Base-by-base conservation (phyloP, 1,140 invertebrate species). In the Aphidius gifuensis region DNA sequence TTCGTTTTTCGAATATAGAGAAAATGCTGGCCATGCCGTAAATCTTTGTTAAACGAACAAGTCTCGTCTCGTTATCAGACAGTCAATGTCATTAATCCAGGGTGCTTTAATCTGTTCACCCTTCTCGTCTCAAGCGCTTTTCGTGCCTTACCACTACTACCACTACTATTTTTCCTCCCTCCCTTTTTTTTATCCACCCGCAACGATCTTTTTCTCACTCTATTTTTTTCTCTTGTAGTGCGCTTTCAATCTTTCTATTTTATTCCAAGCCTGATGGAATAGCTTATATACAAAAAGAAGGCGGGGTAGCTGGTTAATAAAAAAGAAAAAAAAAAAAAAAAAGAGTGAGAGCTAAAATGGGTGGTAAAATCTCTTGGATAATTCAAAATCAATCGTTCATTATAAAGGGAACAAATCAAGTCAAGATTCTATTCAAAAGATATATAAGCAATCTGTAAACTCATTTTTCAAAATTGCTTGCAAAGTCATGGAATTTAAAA, bases 301-400 rank as follows among this genome's bases (percentile, higher is more conserved):
- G 3, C 1, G 1, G 23, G 23, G 1, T 23, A 3, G 23, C 3
- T 23, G 23, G 23, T 23, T 23, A n/a, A n/a, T n/a, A n/a, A n/a
- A n/a, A n/a, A 23, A 23, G 3, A 23, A 23, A 23, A 23, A 23
- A 23, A 23, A 23, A 23, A 2, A 23, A 23, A 2, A 23, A 23
- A 23, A 23, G 23, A 3, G 23, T 23, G 3, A 44, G 43, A 9
- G 9, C 2, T 3, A 4, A 8, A 9, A 44, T 7, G 43, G 43
- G 9, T 9, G 7, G 9, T 9, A 9, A 44, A 9, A 9, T 44
- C 43, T 48, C 57, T 45, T 42, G 47, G 32, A 59, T 59, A 59
- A 59, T 42, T 59, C 46, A 59, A 59, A 59, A 59, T 59, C 57
- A 59, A 59, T 59, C 57, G 57, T 48, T 32, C 57, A 48, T 59